Evolutionary conservation across 2,113 vertebrate species (phyloP), one percentile per base, ranked within the genome.

Genomic region (Sprattus sprattus): DNA sequence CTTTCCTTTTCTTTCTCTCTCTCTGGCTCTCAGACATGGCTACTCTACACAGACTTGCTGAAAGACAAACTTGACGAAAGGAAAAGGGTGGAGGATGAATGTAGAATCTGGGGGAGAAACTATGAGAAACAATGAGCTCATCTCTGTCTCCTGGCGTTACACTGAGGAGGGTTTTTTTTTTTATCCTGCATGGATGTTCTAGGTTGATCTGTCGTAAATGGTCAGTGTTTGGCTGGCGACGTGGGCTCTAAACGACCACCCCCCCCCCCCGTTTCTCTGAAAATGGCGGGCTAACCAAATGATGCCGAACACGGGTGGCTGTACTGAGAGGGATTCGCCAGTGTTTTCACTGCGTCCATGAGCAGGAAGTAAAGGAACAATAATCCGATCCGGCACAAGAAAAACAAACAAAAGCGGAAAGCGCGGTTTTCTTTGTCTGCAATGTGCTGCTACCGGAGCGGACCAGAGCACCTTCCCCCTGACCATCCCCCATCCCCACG

Each of bases 291-390:
- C 60, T 10, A 87, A 84, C 87, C 83, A 85, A 83, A 85, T 81
- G 85, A 83, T n/a, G 84, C 45, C 60, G 83, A 81, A 9, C 10
- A 28, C n/a, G 64, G 64, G 52, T 54, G 52, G 83, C 20, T 60
- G 84, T 13, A 46, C 57, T 81, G 57, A 20, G 54, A 28, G 45
- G 82, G 78, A 80, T 45, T 85, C 85, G 10, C 22, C 46, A 44
- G 44, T 80, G n/a, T 84, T 81, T 90, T 86, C 64, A 82, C 85
- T 75, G 64, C 81, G 46, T 86, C 82, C 64, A 87, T 52, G 81
- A 28, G 84, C 87, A 87, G 87, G 84, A 89, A 88, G 50, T 87
- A 81, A 85, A 47, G n/a, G 80, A 87, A 86, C 71, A 81, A 88
- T 87, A 88, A 87, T 83, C 84, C 80, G 84, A 54, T 57, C 85